Base-by-base conservation (phyloP, 2,797 vertebrate genomes). In the Manis crassicaudata region DNA sequence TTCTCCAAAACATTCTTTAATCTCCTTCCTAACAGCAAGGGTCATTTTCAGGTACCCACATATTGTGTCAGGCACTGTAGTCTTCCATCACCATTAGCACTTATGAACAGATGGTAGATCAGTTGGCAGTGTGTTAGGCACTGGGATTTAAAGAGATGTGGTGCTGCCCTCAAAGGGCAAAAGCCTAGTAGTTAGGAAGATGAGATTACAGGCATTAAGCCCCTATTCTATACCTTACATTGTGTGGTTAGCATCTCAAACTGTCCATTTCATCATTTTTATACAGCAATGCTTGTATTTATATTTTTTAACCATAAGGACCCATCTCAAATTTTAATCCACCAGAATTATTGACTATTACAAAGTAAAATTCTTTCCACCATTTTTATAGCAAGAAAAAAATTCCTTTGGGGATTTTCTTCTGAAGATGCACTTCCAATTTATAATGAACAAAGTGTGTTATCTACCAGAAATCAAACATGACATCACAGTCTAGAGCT, bases 341-440 rank as follows among this genome's bases (percentile, higher is more conserved):
- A 65, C 50, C 54, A 76, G 32, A 82, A 46, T 82, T 77, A 60
- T 88, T 88, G 32, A 29, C 46, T 95, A 92, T 75, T 79, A 94
- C 82, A 89, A 92, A 90, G 68, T 27, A 92, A 96, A 97, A 80
- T 89, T 81, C 11, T 70, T 88, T 65, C n/a, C 11, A 88, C n/a
- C 29, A 89, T 89, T 86, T 81, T 91, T 91, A 46, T 67, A n/a
- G 94, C 29, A 76, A 94, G 43, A 94, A 63, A 92, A 68, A 92
- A n/a, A 60, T 18, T 89, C 23, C 40, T 93, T 92, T 86, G 20
- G 56, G 32, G 46, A 93, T 80, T 90, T 91, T 94, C 73, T 89
- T 90, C 50, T 79, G 58, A 92, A 89, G 17, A 92, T 90, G 27
- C 9, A 90, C 81, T 89, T 94, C 65, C 18, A 50, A 88, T 75